Evolutionary conservation across 2,797 vertebrate genomes (phyloP).

Genomic region (Fistularia commersonii): DNA sequence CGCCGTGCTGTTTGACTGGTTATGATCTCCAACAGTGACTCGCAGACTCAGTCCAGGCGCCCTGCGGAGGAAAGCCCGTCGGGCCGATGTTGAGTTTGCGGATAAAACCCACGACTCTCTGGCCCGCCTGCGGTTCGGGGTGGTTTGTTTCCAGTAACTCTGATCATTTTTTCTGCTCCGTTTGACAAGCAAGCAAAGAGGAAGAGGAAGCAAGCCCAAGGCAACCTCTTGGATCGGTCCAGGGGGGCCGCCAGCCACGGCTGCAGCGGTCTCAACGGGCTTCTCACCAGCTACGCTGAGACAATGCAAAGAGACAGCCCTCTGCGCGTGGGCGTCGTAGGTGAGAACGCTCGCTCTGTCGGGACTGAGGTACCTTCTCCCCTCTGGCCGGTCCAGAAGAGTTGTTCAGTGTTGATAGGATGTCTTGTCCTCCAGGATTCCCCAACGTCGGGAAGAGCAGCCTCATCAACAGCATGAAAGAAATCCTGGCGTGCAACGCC

Average conservation of each 20-base stretch:
- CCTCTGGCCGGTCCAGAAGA: background rate
- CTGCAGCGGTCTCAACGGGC: constrained; percentile 70
- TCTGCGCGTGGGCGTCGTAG: constrained; percentile 86
- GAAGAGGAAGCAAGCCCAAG: constrained; percentile 36
- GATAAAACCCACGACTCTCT: constrained; percentile 18
- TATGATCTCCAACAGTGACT: constrained; percentile 63
- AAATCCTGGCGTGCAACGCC: constrained; percentile 77
- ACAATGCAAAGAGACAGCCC: constrained; percentile 41
- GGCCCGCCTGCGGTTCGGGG: background rate
- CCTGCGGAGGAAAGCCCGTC: constrained; percentile 13
- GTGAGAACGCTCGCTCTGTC: constrained; percentile 68
- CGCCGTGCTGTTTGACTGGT: constrained; percentile 64
- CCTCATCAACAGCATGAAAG: constrained; percentile 90
- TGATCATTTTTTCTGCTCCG: background rate
- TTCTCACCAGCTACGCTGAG: constrained; percentile 69
- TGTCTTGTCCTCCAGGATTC: constrained; percentile 77
- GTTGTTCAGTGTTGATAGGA: background rate
- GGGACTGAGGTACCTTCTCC: background rate
- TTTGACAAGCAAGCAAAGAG: constrained; percentile 68
- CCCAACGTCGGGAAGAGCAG: constrained; percentile 98
- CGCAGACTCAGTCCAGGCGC: constrained; percentile 23
- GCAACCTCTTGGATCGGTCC: constrained; percentile 62
- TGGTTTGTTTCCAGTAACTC: no score
- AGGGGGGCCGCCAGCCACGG: constrained; percentile 74
- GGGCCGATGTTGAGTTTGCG: constrained; percentile 43